Evolutionary conservation across 2,113 vertebrate species (phyloP).

Genomic region (Amblyopsis rosae): DNA sequence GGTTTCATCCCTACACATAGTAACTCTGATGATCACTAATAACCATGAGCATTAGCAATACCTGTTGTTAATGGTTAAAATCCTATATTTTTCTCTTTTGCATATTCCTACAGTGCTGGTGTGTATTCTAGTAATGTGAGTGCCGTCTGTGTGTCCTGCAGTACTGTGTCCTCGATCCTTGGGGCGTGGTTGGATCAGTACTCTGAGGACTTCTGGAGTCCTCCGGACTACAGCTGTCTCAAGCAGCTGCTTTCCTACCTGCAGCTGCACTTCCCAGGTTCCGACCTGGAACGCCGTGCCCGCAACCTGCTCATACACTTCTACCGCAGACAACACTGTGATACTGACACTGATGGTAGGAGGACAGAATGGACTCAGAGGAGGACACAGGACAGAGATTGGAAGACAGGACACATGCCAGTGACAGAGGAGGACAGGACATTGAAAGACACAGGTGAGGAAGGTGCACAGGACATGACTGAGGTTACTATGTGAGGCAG

Average conservation of each 20-base stretch:
- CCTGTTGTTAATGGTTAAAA: background rate
- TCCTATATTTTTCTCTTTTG: background rate
- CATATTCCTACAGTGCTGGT: background rate
- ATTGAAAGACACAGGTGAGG: too few relatives aligned
- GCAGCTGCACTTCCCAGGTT: conserved; percentile 87
- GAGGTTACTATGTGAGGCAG: too few relatives aligned
- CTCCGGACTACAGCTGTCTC: conserved; percentile 86
- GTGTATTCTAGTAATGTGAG: background rate
- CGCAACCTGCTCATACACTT: conserved; percentile 92
- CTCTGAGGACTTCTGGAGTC: conserved; percentile 94
- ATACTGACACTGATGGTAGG: conserved; percentile 82
- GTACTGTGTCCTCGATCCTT: conserved; percentile 95
- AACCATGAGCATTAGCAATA: background rate
- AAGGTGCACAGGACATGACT: too few relatives aligned
- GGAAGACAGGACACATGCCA: background rate
- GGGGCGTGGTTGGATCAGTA: conserved; percentile 98
- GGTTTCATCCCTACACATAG: too few relatives aligned
- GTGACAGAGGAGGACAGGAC: background rate
- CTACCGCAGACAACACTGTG: conserved; percentile 83
- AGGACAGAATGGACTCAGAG: conserved; percentile 10
- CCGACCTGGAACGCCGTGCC: conserved; percentile 91
- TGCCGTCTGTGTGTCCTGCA: conserved; percentile 41
- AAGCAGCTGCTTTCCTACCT: conserved; percentile 92
- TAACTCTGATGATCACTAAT: too few relatives aligned
- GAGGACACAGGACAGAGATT: conserved; percentile 20